These are phyloP conservation scores for Rhizoglyphus robini DNA, from an alignment of 1,140 invertebrate genomes.

Conservation along the genomic window DNA sequence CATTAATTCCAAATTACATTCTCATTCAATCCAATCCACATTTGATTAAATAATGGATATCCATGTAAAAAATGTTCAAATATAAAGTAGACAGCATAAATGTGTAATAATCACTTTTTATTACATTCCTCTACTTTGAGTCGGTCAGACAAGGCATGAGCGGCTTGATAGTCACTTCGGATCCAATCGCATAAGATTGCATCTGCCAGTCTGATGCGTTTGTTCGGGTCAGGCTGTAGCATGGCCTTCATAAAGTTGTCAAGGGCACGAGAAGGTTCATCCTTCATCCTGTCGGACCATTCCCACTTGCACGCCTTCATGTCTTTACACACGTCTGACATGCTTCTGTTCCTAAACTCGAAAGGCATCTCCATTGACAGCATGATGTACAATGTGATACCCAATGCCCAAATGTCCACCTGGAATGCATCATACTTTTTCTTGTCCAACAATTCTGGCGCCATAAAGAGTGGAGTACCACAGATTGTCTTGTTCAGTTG, in stretches of 20 bases:
- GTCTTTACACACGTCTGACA: neutral
- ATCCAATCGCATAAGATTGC: neutral
- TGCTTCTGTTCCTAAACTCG: conserved; percentile 23
- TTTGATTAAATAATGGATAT: too few species aligned
- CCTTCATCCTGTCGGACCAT: neutral
- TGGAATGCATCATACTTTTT: conserved; percentile 54
- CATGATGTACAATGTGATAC: conserved; percentile 63
- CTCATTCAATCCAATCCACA: too few species aligned
- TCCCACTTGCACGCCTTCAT: neutral
- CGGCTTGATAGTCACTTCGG: neutral
- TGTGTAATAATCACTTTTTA: neutral
- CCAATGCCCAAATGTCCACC: conserved; percentile 73
- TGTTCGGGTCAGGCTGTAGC: neutral
- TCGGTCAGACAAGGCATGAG: neutral
- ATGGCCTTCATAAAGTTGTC: neutral
- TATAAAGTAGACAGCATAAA: too few species aligned
- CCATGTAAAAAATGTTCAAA: too few species aligned
- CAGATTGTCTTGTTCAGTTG: conserved; percentile 20
- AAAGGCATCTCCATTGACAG: conserved; percentile 38
- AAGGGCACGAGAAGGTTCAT: neutral
- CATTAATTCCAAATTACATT: too few species aligned
- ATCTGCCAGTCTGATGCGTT: neutral
- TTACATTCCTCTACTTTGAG: neutral
- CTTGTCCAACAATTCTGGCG: conserved; percentile 68
- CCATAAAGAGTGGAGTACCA: conserved; percentile 75